Evolutionary conservation across 1,140 invertebrate species (phyloP).

Genomic region (Daktulosphaira vitifoliae): DNA sequence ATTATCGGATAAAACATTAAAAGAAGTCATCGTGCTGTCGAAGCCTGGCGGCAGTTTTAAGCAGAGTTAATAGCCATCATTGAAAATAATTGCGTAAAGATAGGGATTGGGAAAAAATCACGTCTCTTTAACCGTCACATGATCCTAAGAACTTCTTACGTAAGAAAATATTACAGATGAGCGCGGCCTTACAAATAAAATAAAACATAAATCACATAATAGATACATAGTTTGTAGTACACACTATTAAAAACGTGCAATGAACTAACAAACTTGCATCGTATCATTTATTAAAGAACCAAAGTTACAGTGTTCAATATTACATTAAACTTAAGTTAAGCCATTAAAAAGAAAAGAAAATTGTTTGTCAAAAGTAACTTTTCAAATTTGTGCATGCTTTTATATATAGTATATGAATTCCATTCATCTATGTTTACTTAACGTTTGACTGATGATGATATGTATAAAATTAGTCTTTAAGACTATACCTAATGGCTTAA

Average conservation of each 20-base stretch:
- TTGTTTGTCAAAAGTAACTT: too few relatives aligned
- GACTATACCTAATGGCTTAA: too few relatives aligned
- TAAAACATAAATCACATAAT: not conserved
- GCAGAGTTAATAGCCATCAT: not conserved
- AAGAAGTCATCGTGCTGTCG: too few relatives aligned
- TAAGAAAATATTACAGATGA: not conserved
- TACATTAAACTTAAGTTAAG: too few relatives aligned
- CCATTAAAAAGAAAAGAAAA: too few relatives aligned
- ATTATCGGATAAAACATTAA: too few relatives aligned
- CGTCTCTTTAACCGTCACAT: not conserved
- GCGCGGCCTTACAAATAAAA: not conserved
- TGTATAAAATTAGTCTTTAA: too few relatives aligned
- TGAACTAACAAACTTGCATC: not conserved
- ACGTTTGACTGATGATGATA: too few relatives aligned
- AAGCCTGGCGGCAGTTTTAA: too few relatives aligned
- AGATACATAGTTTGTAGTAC: not conserved
- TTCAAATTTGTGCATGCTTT: too few relatives aligned
- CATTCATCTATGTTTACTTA: too few relatives aligned
- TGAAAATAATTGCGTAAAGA: conserved; percentile 14
- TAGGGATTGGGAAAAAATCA: not conserved
- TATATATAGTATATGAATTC: too few relatives aligned
- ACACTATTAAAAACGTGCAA: not conserved
- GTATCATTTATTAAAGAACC: not conserved
- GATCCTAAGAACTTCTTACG: not conserved
- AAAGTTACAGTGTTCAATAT: not conserved